Conservation (phyloP, 1,140 invertebrate genomes). For the Drosophila littoralis region DNA sequence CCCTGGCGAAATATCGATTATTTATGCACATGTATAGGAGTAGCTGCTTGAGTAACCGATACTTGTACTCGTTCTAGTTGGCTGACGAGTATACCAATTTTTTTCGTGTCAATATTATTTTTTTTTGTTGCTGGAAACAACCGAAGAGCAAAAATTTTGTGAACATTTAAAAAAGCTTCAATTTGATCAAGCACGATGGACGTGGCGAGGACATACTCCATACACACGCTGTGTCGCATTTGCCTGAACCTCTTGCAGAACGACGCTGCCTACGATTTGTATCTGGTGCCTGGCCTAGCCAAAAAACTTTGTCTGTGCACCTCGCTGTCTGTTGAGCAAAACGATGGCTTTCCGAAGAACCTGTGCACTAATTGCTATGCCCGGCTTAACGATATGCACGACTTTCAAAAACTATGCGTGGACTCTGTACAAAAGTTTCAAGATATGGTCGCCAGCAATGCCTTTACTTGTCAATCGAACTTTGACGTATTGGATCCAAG, state of each 20-base stretch:
- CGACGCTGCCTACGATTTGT: conserved; percentile 75
- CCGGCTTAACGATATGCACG: conserved; percentile 74
- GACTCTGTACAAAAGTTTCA: conserved; percentile 81
- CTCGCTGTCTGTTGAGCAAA: conserved; percentile 73
- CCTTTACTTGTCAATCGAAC: conserved; percentile 59
- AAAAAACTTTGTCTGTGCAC: conserved; percentile 80
- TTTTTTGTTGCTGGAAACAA: conserved; percentile 61
- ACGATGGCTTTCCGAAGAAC: conserved; percentile 80
- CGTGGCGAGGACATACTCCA: conserved; percentile 69
- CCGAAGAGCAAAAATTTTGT: conserved; percentile 33
- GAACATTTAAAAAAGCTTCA: conserved; percentile 8
- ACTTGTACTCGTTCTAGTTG: conserved; percentile 38
- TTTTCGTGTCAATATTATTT: conserved; percentile 79
- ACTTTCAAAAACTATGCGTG: conserved; percentile 74
- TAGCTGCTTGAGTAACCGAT: conserved; percentile 44
- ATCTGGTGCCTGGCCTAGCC: conserved; percentile 74
- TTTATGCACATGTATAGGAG: background rate
- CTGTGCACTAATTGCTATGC: conserved; percentile 74
- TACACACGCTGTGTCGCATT: conserved; percentile 79
- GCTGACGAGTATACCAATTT: conserved; percentile 75
- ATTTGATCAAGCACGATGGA: conserved; percentile 52
- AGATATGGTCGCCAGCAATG: conserved; percentile 71
- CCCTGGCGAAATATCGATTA: background rate
- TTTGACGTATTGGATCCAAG: conserved; percentile 68
- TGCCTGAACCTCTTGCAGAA: conserved; percentile 76